Evolutionary conservation across 2,888 invertebrate species (phyloP).

Genomic region (Pelosia muscerda): DNA sequence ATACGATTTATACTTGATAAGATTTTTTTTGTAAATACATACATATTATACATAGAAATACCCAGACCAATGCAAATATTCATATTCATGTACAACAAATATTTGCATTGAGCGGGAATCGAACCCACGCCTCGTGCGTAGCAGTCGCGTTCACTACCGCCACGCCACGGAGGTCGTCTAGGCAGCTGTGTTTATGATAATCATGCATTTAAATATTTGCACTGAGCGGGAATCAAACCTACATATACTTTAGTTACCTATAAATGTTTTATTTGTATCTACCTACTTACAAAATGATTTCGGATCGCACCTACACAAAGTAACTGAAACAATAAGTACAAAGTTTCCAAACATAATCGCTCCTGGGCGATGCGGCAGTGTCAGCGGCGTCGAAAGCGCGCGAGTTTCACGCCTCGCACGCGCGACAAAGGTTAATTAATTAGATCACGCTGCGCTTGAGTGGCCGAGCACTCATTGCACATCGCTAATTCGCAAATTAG

Average conservation of each 20-base stretch:
- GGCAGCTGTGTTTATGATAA: no score
- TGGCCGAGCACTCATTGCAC: conserved; percentile 73
- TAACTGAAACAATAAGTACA: neutral
- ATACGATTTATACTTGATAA: no score
- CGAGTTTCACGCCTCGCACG: conserved; percentile 51
- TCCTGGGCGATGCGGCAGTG: conserved; percentile 9
- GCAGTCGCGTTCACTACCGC: no score
- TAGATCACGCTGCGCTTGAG: conserved; percentile 77
- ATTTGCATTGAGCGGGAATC: no score
- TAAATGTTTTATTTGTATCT: neutral
- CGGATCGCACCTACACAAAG: neutral
- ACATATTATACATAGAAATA: no score
- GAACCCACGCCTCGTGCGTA: no score
- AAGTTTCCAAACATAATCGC: neutral
- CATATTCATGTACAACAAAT: no score
- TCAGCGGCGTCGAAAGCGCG: conserved; percentile 41
- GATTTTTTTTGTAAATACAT: no score
- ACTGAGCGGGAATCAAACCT: neutral
- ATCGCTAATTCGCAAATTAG: conserved; percentile 81
- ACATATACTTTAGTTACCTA: neutral
- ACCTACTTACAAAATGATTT: neutral
- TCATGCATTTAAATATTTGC: neutral
- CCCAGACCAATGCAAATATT: no score
- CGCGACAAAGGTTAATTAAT: conserved; percentile 79
- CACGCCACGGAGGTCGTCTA: no score